Base-by-base conservation (phyloP, 23 tunicate genomes). In the Ciona savignyi region DNA sequence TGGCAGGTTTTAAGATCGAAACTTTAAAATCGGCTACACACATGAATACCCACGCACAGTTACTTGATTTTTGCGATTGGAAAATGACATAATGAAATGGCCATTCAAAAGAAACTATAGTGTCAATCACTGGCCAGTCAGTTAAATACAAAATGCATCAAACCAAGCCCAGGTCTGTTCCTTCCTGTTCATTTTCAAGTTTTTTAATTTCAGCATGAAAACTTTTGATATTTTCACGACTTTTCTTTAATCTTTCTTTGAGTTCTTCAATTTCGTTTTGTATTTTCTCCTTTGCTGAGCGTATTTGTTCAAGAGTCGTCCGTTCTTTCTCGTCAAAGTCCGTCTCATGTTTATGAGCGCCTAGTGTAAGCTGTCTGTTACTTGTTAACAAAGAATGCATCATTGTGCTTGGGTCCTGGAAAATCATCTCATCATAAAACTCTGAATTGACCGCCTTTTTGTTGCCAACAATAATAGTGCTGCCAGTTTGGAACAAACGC, bases 351-450 rank as follows among this genome's bases (percentile, higher is more conserved):
- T 90, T 90, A 51, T 90, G 82, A 15, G 89, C 86, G 27, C 89
- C 89, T 25, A 90, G 82, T 4, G 89, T 79, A 3, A 83, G 67
- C 63, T 79, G 85, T 30, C 89, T 73, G 64, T 71, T 78, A 24
- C 79, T 78, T 20, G 89, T 90, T 25, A 90, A 49, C 63, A 83
- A 70, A 34, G 97, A 83, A 79, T 80, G 89, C 89, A 90, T 83
- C 89, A 83, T 90, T 19, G 76, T 72, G 23, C 86, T 30, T 6
- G 98, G 98, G 72, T 92, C 92, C 73, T 80, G 92, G 56, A 92
- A 92, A 25, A 92, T 85, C 87, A 92, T 85, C 71, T 92, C 98
- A 71, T 92, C 98, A 68, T 92, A 92, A 61, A 74, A 64, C 51
- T 92, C 98, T 30, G 88, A 85, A 30, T 80, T 74, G 27, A 90